Conservation (phyloP, 2,113 vertebrate genomes). For the Stigmatopora nigra region DNA sequence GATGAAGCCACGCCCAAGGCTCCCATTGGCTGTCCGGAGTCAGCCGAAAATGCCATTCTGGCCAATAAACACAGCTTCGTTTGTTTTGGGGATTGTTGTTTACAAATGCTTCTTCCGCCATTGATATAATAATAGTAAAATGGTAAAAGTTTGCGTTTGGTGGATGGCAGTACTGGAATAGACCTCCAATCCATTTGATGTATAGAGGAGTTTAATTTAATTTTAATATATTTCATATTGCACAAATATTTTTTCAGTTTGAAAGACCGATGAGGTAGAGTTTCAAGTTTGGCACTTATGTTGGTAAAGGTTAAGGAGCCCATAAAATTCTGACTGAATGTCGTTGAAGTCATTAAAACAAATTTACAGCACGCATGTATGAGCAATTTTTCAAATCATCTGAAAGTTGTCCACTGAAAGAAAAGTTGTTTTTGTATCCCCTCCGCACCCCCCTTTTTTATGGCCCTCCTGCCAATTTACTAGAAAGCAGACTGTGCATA, state of each 20-base stretch:
- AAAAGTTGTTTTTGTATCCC: background rate
- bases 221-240: too few relatives aligned
- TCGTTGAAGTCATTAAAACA: background rate
- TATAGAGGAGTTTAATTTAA: too few relatives aligned
- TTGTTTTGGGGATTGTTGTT: background rate
- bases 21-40: background rate
- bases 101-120: too few relatives aligned
- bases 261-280: too few relatives aligned
- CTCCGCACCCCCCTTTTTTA: background rate
- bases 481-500: background rate
- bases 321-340: background rate
- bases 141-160: too few relatives aligned
- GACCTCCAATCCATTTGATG: too few relatives aligned
- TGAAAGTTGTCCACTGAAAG: background rate
- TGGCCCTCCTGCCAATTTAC: background rate
- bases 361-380: background rate
- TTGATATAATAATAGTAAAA: too few relatives aligned
- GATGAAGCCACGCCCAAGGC: background rate
- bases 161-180: too few relatives aligned
- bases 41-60: background rate
- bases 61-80: background rate
- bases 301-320: background rate
- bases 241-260: too few relatives aligned
- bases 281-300: too few relatives aligned
- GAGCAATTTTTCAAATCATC: background rate